Evolutionary conservation across 1,140 invertebrate genomes (phyloP).

Genomic region (Dendrolimus kikuchii): DNA sequence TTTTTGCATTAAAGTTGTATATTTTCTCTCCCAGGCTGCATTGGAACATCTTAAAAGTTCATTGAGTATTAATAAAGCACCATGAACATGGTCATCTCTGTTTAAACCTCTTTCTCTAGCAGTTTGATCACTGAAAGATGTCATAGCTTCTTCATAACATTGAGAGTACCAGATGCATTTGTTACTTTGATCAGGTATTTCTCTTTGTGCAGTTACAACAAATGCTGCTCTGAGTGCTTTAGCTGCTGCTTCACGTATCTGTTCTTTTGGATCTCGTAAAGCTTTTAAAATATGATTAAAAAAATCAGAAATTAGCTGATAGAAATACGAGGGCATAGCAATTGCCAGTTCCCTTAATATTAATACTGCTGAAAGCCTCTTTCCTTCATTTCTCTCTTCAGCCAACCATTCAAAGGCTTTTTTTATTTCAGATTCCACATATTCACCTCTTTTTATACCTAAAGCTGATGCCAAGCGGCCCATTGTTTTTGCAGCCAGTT

Average conservation of each 20-base stretch:
- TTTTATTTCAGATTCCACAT: conserved; percentile 96
- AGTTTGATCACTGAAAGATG: conserved; percentile 81
- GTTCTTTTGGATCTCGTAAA: conserved; percentile 91
- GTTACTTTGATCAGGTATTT: conserved; percentile 90
- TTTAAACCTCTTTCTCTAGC: conserved; percentile 82
- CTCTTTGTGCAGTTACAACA: conserved; percentile 94
- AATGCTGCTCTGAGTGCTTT: conserved; percentile 94
- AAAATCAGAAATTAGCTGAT: conserved; percentile 96
- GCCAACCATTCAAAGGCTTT: conserved; percentile 93
- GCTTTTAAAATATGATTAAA: conserved; percentile 96
- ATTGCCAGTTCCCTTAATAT: conserved; percentile 95
- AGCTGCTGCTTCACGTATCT: conserved; percentile 92
- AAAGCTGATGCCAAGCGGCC: conserved; percentile 91
- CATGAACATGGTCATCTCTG: conserved; percentile 94
- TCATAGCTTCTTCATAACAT: conserved; percentile 91
- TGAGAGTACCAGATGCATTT: conserved; percentile 92
- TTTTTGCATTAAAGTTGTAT: conserved; percentile 79
- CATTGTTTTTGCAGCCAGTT: conserved; percentile 94
- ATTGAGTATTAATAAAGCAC: conserved; percentile 93
- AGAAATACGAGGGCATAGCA: conserved; percentile 98
- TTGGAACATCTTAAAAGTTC: conserved; percentile 95
- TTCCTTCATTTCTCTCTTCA: conserved; percentile 90
- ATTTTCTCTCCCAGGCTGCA: conserved; percentile 88
- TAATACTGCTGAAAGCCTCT: conserved; percentile 92
- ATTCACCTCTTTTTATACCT: conserved; percentile 93